Evolutionary conservation across 1,140 invertebrate species (phyloP), one percentile per base, ranked within the genome.

Genomic region (Brachionus calyciflorus): DNA sequence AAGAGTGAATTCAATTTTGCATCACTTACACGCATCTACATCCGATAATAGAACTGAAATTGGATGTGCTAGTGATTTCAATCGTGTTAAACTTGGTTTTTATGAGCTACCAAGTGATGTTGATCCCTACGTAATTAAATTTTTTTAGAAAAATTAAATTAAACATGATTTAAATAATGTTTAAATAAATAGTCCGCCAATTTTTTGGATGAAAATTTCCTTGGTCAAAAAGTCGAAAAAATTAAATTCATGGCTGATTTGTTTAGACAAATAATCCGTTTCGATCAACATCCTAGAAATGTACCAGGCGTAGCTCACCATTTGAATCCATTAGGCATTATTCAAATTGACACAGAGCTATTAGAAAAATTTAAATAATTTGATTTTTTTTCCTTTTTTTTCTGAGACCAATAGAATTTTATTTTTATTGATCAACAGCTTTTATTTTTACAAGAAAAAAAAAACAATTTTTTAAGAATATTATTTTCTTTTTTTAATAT

Each of bases 241-340:
- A 73, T 73, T 10, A 73, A 73, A 41, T 55, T 21, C n/a, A 17
- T 73, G 44, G 69, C 69, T 21, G 69, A 73, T 40, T 41, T 73
- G 48, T 40, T 73, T 7, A 17, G 46, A 1, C 49, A 51, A 55
- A 73, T 73, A 19, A 19, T 37, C 3, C 69, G 69, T 19, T 51
- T 73, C 24, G 60, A 73, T 41, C 69, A 51, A 19, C 46, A 73
- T 19, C 46, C 28, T 6, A 12, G 3, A 21, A 26, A 73, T 19
- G 24, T 51, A n/a, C 3, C 14, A 2, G 46, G 69, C 17, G 68
- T 70, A 21, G 40, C 21, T 33, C 46, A 73, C 28, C 19, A 51
- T 17, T 40, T 55, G 21, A 73, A 73, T 46, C 69, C 46, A 55
- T 21, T 73, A 10, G 69, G 69, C n/a, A 55, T 73, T 24, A 21